A percentile compares a stretch with the other conserved stretches of the same genome.
phyloP scores from a whole-genome alignment of 2,797 vertebrate genomes.

The Phrynocephalus guinanensis region DNA sequence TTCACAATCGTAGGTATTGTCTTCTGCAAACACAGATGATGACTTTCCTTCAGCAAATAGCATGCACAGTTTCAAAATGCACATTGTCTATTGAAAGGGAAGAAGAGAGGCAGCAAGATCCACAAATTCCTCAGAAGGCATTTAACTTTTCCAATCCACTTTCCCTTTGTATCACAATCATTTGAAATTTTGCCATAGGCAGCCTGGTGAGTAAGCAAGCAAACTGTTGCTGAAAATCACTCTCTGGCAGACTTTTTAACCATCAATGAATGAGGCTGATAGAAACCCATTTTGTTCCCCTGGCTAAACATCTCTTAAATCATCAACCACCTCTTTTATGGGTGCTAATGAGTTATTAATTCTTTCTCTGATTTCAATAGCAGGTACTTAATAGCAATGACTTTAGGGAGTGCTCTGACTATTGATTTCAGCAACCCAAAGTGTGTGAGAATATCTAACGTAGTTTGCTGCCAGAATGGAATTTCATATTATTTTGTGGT shows the following conservation, averaged over 20 bases:
- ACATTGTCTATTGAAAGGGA: neutral
- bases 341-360: constrained; percentile 56
- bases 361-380: constrained; percentile 54
- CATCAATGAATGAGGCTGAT: neutral
- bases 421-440: constrained; percentile 44
- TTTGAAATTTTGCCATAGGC: constrained; percentile 13
- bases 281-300: constrained; percentile 48
- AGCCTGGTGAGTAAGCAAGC: neutral
- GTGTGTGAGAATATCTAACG: neutral
- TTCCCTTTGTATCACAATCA: constrained; percentile 3
- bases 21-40: neutral
- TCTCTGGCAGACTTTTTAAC: constrained; percentile 46
- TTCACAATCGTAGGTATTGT: neutral
- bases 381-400: constrained; percentile 46
- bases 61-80: neutral
- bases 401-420: constrained; percentile 25
- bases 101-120: neutral
- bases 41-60: neutral
- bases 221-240: constrained; percentile 23
- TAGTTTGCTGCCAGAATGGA: neutral
- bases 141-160: constrained; percentile 28
- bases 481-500: neutral
- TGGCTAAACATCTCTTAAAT: constrained; percentile 50
- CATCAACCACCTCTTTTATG: constrained; percentile 42
- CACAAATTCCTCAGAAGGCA: constrained; percentile 15